Conservation (phyloP, 2,113 vertebrate genomes). For the Chionomys nivalis region DNA sequence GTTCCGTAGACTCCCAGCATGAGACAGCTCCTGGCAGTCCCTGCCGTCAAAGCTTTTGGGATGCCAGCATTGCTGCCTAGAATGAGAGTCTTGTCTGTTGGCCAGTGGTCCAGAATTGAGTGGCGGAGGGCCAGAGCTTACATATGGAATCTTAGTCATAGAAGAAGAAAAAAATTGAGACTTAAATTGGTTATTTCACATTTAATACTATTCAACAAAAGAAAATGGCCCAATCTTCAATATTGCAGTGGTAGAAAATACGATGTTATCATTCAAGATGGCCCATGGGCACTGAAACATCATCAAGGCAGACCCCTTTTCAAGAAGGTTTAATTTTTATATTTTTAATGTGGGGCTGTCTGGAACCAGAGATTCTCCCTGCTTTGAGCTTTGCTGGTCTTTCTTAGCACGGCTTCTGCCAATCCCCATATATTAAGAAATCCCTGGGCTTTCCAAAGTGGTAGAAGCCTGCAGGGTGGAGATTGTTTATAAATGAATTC, state of each 20-base stretch:
- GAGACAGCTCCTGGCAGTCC: neutral
- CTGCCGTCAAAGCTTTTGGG: neutral
- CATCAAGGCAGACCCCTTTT: neutral
- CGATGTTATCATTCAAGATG: neutral
- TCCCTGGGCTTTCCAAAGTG: conserved; percentile 59
- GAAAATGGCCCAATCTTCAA: neutral
- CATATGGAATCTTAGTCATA: neutral
- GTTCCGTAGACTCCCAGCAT: conserved; percentile 24
- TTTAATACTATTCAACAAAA: conserved; percentile 35
- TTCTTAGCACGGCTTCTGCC: conserved; percentile 52
- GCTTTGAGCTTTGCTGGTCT: conserved; percentile 54
- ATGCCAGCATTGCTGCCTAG: neutral
- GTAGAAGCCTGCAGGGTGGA: conserved; percentile 51
- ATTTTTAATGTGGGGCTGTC: conserved; percentile 41
- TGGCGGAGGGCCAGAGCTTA: neutral
- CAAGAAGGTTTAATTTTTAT: conserved; percentile 41
- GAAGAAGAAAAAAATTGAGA: neutral
- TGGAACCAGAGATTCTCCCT: conserved; percentile 58
- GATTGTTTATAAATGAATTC: conserved; percentile 58
- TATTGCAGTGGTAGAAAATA: conserved; percentile 29
- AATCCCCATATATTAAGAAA: conserved; percentile 19
- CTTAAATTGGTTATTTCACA: neutral
- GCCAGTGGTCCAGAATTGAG: neutral
- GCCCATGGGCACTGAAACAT: conserved; percentile 23
- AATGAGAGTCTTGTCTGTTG: conserved; percentile 36